phyloP scores from a whole-genome alignment of 2,888 invertebrate species.

The Lasiommata megera region DNA sequence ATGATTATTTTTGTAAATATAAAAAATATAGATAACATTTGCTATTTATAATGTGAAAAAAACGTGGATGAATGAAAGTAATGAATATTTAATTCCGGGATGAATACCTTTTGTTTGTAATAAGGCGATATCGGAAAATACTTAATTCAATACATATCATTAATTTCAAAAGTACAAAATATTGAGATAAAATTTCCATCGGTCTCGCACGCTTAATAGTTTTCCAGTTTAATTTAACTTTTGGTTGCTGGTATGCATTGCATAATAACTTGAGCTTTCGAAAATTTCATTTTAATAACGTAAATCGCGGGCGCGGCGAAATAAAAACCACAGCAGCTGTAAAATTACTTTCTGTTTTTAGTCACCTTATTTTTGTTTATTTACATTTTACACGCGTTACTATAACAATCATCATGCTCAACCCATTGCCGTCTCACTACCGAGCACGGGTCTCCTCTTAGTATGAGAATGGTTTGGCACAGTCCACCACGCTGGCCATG shows the following conservation, averaged over 20 bases:
- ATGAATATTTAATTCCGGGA: too few species aligned
- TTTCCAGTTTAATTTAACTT: conserved; percentile 1
- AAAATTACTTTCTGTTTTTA: not conserved
- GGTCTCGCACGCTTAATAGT: not conserved
- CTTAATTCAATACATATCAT: not conserved
- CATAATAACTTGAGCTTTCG: not conserved
- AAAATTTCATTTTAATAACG: not conserved
- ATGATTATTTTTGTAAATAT: too few species aligned
- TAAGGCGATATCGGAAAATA: not conserved
- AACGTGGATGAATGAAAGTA: too few species aligned
- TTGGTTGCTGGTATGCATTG: not conserved
- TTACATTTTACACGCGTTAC: not conserved
- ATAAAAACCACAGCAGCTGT: not conserved
- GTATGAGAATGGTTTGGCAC: too few species aligned
- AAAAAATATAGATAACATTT: too few species aligned
- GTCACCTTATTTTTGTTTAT: not conserved
- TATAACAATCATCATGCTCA: too few species aligned
- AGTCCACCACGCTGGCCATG: too few species aligned
- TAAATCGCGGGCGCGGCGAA: not conserved
- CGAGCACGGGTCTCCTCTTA: too few species aligned
- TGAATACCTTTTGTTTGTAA: not conserved
- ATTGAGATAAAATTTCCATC: not conserved
- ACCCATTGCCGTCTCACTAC: too few species aligned
- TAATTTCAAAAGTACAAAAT: not conserved
- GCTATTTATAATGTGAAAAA: too few species aligned